Evolutionary conservation across 2,113 vertebrate species (phyloP).

Genomic region (Eptatretus burgeri): DNA sequence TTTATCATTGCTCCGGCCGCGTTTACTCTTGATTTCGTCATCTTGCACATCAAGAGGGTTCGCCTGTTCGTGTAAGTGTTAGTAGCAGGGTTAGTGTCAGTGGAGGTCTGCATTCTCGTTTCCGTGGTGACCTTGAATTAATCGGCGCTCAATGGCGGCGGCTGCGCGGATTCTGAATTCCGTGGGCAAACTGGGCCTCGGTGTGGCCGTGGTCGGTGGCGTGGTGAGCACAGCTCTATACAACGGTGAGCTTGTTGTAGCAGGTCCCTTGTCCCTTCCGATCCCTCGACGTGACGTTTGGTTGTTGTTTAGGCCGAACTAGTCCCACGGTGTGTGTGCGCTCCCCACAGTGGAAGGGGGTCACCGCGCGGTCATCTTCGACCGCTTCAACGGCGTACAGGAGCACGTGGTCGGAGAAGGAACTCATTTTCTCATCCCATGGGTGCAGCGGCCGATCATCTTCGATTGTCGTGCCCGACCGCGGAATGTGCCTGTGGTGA

Average conservation of each 20-base stretch:
- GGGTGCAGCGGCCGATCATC: slow-evolving; percentile 82
- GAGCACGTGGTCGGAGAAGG: slow-evolving; percentile 52
- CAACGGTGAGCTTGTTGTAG: slow-evolving; percentile 28
- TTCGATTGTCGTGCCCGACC: slow-evolving; percentile 85
- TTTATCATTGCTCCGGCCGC: too few species aligned
- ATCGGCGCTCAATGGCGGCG: background rate
- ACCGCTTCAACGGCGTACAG: slow-evolving; percentile 60
- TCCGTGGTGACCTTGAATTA: background rate
- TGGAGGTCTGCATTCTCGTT: background rate
- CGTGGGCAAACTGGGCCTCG: slow-evolving; percentile 67
- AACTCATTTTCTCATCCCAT: slow-evolving; percentile 80
- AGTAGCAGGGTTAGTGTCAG: too few species aligned
- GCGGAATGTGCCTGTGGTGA: slow-evolving; percentile 71
- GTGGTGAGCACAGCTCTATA: slow-evolving; percentile 75
- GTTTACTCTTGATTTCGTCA: too few species aligned
- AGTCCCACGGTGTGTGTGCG: background rate
- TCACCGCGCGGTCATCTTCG: slow-evolving; percentile 71
- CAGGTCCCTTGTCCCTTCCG: rapidly evolving
- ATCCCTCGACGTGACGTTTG: rapidly evolving
- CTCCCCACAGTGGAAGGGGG: slow-evolving; percentile 48
- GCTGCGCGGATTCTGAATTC: slow-evolving; percentile 47
- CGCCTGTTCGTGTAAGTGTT: too few species aligned
- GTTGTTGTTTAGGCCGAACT: background rate
- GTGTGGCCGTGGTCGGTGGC: slow-evolving; percentile 45
- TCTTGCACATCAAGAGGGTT: too few species aligned